Evolutionary conservation across 2,888 invertebrate species (phyloP).

Genomic region (Ypsolopha sequella): DNA sequence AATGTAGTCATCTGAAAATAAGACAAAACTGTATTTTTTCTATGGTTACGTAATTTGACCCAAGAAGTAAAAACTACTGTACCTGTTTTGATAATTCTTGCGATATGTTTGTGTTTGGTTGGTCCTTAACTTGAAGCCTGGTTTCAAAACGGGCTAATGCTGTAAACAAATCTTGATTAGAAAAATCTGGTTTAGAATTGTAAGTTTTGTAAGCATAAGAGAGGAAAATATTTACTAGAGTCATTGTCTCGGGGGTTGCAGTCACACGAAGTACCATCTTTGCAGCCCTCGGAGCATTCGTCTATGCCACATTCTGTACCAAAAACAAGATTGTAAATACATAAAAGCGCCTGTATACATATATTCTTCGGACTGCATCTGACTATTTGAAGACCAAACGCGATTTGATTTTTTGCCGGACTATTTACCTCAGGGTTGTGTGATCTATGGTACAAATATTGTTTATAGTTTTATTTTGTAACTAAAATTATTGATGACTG

Average conservation of each 20-base stretch:
- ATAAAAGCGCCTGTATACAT: no score
- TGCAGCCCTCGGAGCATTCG: slow-evolving; percentile 53
- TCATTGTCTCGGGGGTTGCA: slow-evolving; percentile 52
- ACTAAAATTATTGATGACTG: not conserved
- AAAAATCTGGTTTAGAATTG: no score
- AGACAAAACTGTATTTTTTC: not conserved
- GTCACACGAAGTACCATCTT: slow-evolving; percentile 35
- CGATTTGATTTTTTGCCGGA: not conserved
- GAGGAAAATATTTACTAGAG: slow-evolving; percentile 29
- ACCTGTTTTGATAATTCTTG: slow-evolving; percentile 52
- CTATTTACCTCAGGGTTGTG: not conserved
- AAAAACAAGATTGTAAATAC: slow-evolving; percentile 7
- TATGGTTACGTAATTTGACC: not conserved
- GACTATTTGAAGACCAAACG: not conserved
- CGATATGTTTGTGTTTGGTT: slow-evolving; percentile 50
- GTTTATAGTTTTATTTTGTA: not conserved
- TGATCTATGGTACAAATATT: not conserved
- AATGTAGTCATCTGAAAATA: not conserved
- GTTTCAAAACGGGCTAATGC: slow-evolving; percentile 74
- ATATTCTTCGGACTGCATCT: no score
- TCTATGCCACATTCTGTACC: slow-evolving; percentile 50
- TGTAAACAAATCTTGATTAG: slow-evolving; percentile 28
- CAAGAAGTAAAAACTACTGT: not conserved
- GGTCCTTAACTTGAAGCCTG: slow-evolving; percentile 63
- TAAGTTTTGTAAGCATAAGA: no score